A percentile compares a stretch with the other conserved stretches of the same genome.
These are phyloP conservation scores for Pan paniscus DNA, from an alignment of 2,113 vertebrate genomes.

Conservation along the genomic window DNA sequence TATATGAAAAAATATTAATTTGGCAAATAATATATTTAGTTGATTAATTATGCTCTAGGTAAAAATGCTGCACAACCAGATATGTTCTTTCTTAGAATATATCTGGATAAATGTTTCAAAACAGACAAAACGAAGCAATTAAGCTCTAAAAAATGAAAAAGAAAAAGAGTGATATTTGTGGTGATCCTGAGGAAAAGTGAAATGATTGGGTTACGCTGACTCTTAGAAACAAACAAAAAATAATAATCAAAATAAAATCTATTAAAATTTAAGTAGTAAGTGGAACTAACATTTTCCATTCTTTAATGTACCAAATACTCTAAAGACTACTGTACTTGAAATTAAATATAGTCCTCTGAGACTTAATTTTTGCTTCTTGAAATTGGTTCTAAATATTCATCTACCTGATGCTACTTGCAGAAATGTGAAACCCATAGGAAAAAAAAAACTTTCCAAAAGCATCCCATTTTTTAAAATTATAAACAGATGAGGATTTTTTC, in stretches of 20 bases:
- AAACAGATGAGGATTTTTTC: background rate
- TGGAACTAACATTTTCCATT: background rate
- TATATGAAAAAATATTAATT: background rate
- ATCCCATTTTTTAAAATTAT: background rate
- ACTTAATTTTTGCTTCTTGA: background rate
- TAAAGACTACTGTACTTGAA: background rate
- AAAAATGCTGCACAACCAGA: background rate
- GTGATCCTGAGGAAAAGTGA: background rate
- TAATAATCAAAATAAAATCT: background rate
- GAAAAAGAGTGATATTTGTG: background rate
- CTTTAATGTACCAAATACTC: background rate
- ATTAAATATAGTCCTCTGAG: background rate
- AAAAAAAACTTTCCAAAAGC: background rate
- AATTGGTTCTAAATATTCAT: background rate
- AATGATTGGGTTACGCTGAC: background rate
- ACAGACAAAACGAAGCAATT: background rate
- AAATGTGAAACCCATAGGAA: background rate
- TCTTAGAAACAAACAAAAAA: background rate
- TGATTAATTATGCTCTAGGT: background rate
- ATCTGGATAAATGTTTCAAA: background rate
- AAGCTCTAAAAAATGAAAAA: background rate
- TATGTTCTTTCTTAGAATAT: background rate
- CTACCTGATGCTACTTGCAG: background rate
- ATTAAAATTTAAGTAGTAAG: background rate
- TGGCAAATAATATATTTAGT: background rate